phyloP scores from a whole-genome alignment of 2,888 invertebrate species.

The Lordiphosa fenestrarum region DNA sequence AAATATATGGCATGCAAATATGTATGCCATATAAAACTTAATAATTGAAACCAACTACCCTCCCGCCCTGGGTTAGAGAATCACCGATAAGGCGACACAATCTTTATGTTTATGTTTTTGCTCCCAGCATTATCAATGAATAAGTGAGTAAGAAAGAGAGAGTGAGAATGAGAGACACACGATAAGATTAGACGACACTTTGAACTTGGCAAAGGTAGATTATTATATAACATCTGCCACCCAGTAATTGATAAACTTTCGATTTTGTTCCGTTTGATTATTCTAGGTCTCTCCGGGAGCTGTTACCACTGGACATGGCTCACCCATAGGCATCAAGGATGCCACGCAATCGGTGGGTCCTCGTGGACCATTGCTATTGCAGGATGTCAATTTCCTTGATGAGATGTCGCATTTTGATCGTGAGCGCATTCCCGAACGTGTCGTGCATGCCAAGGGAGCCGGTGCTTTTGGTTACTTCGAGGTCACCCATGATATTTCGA shows the following conservation, averaged over 20 bases:
- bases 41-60: slow-evolving; percentile 1
- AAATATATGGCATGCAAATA: neutral
- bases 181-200: slow-evolving; percentile 47
- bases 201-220: slow-evolving; percentile 17
- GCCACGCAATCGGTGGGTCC: slow-evolving; percentile 91
- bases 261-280: slow-evolving; percentile 1
- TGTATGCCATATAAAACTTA: neutral
- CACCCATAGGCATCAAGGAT: slow-evolving; percentile 84
- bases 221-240: too few relatives aligned
- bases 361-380: slow-evolving; percentile 91
- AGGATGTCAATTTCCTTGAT: slow-evolving; percentile 91
- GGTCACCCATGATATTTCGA: slow-evolving; percentile 91
- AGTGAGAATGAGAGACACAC: slow-evolving; percentile 8
- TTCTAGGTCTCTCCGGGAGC: slow-evolving; percentile 80
- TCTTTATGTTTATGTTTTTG: slow-evolving; percentile 42
- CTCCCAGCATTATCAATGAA: slow-evolving; percentile 13
- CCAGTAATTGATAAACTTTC: too few relatives aligned
- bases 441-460: slow-evolving; percentile 96
- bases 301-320: slow-evolving; percentile 90
- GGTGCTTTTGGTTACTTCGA: slow-evolving; percentile 94
- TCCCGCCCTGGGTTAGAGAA: neutral
- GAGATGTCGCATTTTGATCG: slow-evolving; percentile 92
- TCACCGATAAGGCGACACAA: slow-evolving; percentile 24
- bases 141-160: slow-evolving; percentile 18
- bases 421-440: slow-evolving; percentile 97